A percentile compares a stretch with the other conserved stretches of the same genome.
phyloP scores from a whole-genome alignment of 2,797 vertebrate species.

The Chaunax sp. region DNA sequence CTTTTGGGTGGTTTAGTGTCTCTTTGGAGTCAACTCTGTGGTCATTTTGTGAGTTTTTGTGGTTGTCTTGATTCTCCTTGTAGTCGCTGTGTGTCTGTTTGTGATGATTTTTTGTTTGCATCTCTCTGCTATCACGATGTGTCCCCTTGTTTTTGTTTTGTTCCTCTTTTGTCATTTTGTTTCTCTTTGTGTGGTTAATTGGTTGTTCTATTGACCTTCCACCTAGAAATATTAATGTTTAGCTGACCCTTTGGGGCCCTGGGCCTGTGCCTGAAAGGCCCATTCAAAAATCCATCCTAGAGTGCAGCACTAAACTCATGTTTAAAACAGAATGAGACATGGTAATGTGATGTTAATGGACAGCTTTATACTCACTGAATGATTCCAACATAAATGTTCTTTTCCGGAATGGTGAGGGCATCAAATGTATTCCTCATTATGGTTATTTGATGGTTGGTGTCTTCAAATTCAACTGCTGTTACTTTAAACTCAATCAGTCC shows the following conservation, averaged over 20 bases:
- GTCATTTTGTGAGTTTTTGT: neutral
- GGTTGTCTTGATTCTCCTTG: neutral
- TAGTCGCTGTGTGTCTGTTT: neutral
- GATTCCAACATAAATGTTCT: constrained; percentile 79
- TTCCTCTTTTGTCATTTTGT: neutral
- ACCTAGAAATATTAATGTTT: no score
- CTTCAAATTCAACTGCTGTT: constrained; percentile 68
- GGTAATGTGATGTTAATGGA: neutral
- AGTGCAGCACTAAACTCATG: neutral
- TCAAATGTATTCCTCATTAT: constrained; percentile 71
- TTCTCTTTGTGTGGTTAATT: neutral
- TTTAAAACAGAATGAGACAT: neutral
- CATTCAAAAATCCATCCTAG: neutral
- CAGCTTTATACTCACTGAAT: constrained; percentile 84
- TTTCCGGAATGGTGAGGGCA: constrained; percentile 61
- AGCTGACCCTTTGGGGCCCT: neutral
- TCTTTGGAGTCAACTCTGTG: neutral
- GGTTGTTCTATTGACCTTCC: no score
- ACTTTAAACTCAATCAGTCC: constrained; percentile 83
- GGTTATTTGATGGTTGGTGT: constrained; percentile 5
- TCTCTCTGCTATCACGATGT: neutral
- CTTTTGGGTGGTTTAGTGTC: no score
- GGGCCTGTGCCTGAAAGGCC: neutral
- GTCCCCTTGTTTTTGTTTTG: neutral
- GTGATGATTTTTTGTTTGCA: neutral